A percentile compares a stretch with the other conserved stretches of the same genome.
Evolutionary conservation across 2,113 vertebrate species (phyloP).

Genomic region (Physeter macrocephalus): DNA sequence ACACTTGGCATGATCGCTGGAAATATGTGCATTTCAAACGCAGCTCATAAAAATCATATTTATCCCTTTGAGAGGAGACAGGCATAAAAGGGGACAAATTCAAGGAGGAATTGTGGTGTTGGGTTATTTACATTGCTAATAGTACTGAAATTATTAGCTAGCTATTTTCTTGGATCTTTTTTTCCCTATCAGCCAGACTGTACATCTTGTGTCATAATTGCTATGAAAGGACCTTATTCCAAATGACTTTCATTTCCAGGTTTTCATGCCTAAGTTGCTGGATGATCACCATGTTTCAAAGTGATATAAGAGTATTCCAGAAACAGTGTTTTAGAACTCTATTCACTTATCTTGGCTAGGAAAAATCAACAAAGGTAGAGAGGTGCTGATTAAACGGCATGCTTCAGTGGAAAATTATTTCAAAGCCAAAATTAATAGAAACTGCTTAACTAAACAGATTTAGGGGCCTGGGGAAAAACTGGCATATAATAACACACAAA

Average conservation of each 20-base stretch:
- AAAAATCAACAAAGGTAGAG: slow-evolving; percentile 72
- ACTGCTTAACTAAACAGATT: slow-evolving; percentile 30
- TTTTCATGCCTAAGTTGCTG: slow-evolving; percentile 62
- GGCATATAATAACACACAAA: slow-evolving; percentile 65
- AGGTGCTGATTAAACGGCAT: slow-evolving; percentile 73
- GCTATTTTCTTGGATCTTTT: slow-evolving; percentile 77
- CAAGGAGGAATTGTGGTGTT: slow-evolving; percentile 53
- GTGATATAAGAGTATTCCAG: slow-evolving; percentile 62
- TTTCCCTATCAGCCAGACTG: slow-evolving; percentile 73
- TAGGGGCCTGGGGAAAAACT: slow-evolving; percentile 42
- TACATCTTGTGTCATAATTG: slow-evolving; percentile 65
- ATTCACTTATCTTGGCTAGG: slow-evolving; percentile 61
- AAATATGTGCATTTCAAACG: slow-evolving; percentile 49
- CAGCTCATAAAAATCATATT: slow-evolving; percentile 56
- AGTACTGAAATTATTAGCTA: slow-evolving; percentile 79
- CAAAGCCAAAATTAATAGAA: slow-evolving; percentile 69
- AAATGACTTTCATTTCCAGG: slow-evolving; percentile 60
- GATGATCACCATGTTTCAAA: slow-evolving; percentile 63
- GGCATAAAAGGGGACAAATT: slow-evolving; percentile 46
- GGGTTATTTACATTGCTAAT: slow-evolving; percentile 80
- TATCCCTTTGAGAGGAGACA: slow-evolving; percentile 49
- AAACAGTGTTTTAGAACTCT: slow-evolving; percentile 70
- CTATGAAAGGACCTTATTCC: slow-evolving; percentile 63
- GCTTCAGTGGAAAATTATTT: slow-evolving; percentile 76
- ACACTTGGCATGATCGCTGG: slow-evolving; percentile 50